A percentile compares a stretch with the other conserved stretches of the same genome.
These are phyloP conservation scores for Eupeodes luniger DNA, from an alignment of 2,888 invertebrate genomes.

Conservation along the genomic window DNA sequence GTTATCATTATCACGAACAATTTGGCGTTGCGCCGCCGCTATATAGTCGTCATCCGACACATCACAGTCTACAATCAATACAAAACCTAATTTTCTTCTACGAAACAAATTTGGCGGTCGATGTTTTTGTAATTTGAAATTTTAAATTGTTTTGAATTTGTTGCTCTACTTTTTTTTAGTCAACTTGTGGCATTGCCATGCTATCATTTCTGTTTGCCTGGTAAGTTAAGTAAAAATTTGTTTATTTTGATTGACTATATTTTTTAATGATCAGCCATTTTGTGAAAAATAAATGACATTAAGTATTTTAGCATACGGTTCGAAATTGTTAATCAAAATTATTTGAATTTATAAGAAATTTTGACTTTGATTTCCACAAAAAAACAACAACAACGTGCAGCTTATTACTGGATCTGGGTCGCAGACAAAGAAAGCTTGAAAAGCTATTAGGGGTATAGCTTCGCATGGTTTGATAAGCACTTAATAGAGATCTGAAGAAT, in stretches of 20 bases:
- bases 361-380: too few species aligned
- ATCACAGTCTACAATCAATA: not conserved
- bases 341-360: too few species aligned
- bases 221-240: conserved; percentile 26
- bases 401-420: too few species aligned
- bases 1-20: not conserved
- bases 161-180: not conserved
- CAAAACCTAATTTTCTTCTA: not conserved
- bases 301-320: not conserved
- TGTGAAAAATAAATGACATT: conserved; percentile 8
- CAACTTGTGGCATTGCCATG: not conserved
- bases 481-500: too few species aligned
- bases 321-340: too few species aligned
- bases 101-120: not conserved
- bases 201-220: conserved; percentile 12
- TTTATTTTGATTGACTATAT: conserved; percentile 20
- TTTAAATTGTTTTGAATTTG: not conserved
- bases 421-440: too few species aligned
- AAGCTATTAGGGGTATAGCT: too few species aligned
- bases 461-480: too few species aligned
- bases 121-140: too few species aligned
- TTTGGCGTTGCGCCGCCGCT: not conserved
- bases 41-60: not conserved
- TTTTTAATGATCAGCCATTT: conserved; percentile 20
- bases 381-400: too few species aligned